phyloP scores from a whole-genome alignment of 1,140 invertebrate genomes.

The Paramacrobiotus metropolitanus region DNA sequence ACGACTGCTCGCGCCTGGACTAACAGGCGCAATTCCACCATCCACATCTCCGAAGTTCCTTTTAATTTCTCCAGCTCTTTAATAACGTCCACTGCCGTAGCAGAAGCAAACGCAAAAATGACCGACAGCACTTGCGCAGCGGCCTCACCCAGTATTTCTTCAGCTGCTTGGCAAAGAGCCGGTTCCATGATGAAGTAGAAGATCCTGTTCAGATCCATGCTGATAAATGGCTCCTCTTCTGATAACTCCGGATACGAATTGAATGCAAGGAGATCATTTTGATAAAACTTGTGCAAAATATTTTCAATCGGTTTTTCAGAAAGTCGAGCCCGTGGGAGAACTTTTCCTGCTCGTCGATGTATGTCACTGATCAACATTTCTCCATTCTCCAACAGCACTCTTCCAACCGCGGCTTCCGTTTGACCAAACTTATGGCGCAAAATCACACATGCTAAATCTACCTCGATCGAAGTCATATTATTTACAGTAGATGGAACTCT shows the following conservation, averaged over 20 bases:
- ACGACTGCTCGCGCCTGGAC: not conserved
- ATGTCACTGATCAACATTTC: not conserved
- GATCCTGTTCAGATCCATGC: not conserved
- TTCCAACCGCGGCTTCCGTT: not conserved
- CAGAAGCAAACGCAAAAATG: not conserved
- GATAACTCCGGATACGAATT: not conserved
- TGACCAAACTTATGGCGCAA: not conserved
- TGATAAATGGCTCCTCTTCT: not conserved
- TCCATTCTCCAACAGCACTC: not conserved
- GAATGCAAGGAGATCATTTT: not conserved
- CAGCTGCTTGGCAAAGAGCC: not conserved
- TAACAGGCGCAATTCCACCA: no score
- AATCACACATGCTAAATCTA: not conserved
- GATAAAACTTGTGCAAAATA: not conserved
- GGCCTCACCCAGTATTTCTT: not conserved
- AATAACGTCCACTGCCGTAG: not conserved
- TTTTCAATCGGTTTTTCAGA: not conserved
- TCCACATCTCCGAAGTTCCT: no score
- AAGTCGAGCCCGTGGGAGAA: not conserved
- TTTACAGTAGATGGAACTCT: no score
- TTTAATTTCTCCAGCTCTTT: not conserved
- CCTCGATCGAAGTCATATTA: not conserved
- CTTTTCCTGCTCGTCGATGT: not conserved
- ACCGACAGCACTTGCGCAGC: not conserved
- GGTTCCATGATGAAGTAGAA: not conserved